A percentile compares a stretch with the other conserved stretches of the same genome.
phyloP scores from a whole-genome alignment of 2,113 vertebrate species.

The Lagopus muta region DNA sequence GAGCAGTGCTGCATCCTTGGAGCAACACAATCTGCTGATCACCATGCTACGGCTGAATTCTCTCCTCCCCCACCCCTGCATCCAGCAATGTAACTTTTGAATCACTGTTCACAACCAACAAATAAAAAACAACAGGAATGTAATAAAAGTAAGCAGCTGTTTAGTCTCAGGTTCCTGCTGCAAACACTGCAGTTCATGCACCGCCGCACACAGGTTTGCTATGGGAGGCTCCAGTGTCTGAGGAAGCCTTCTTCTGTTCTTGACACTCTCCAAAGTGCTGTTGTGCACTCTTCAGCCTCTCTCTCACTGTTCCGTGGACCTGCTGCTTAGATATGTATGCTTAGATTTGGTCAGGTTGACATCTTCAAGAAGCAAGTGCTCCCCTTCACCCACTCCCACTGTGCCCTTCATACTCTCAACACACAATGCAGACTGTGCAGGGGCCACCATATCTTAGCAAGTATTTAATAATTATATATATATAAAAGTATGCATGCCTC shows the following conservation, averaged over 20 bases:
- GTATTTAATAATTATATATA: background rate
- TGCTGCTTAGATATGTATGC: background rate
- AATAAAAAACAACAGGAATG: background rate
- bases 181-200: background rate
- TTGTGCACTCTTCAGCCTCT: background rate
- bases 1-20: background rate
- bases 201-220: accelerated
- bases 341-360: background rate
- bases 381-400: background rate
- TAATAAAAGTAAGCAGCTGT: background rate
- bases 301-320: background rate
- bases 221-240: background rate
- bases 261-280: background rate
- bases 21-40: background rate
- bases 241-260: background rate
- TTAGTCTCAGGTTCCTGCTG: background rate
- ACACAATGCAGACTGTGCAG: background rate
- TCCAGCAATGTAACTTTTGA: background rate
- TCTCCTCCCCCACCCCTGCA: background rate
- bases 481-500: constrained; percentile 14
- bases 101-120: background rate
- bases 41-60: background rate
- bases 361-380: background rate
- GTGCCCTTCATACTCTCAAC: background rate
- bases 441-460: constrained; percentile 11